A percentile compares a stretch with the other conserved stretches of the same genome.
Conservation (phyloP, 2,888 invertebrate genomes). For the Eristalis intricaria region DNA sequence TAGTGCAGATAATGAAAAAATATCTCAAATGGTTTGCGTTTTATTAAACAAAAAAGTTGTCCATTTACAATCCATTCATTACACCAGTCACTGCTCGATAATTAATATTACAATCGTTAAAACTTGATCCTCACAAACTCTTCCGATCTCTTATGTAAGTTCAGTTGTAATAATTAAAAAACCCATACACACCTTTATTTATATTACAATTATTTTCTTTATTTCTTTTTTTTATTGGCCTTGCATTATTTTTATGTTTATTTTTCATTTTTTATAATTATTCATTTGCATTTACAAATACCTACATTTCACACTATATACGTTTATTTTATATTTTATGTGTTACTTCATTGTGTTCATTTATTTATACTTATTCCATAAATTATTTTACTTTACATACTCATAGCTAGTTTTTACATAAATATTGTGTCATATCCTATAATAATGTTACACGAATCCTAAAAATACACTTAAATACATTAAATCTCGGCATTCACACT, state of each 20-base stretch:
- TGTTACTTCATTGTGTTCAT: constrained; percentile 31
- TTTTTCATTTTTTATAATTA: constrained; percentile 37
- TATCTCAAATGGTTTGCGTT: too few relatives aligned
- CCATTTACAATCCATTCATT: too few relatives aligned
- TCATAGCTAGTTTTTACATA: constrained; percentile 50
- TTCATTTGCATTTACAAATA: constrained; percentile 66
- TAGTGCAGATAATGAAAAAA: too few relatives aligned
- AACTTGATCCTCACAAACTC: too few relatives aligned
- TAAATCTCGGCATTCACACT: constrained; percentile 38
- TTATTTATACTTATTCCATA: constrained; percentile 37
- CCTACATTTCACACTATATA: constrained; percentile 59
- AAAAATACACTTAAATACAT: constrained; percentile 47
- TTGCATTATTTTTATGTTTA: constrained; percentile 34
- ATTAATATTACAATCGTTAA: too few relatives aligned
- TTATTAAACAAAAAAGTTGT: too few relatives aligned
- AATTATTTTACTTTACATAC: constrained; percentile 55
- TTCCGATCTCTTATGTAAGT: too few relatives aligned
- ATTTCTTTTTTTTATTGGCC: constrained; percentile 66
- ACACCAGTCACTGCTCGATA: too few relatives aligned
- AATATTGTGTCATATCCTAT: constrained; percentile 34
- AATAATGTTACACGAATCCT: constrained; percentile 53
- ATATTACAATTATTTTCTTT: constrained; percentile 68
- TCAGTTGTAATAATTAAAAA: too few relatives aligned
- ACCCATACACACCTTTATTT: too few relatives aligned
- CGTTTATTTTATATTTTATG: constrained; percentile 37